Base-by-base conservation (phyloP, 1,140 invertebrate species). In the Temnothorax longispinosus region DNA sequence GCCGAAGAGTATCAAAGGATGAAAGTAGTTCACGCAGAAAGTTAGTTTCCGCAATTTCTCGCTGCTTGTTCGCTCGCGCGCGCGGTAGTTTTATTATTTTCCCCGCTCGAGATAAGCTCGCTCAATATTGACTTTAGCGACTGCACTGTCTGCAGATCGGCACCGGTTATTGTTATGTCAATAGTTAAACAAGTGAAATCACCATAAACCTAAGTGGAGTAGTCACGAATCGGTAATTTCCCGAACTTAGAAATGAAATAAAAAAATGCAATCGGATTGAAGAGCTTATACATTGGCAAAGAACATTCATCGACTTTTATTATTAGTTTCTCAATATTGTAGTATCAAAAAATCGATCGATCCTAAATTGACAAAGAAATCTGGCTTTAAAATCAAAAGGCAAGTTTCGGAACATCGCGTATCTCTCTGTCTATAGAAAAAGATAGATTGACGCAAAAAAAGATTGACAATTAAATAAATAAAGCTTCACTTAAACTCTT, bases 41-140 rank as follows among this genome's bases (percentile, higher is more conserved):
- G 41, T 74, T 74, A 82, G 18, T 21, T 74, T 38, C 11, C 44
- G 52, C 52, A 56, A 35, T 74, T 82, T 74, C 41, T 50, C 18
- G 3, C 38, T 13, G 32, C 47, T 41, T 54, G 60, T 21, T 64
- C 15, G 27, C 58, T 64, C 27, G 27, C 18, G 65, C 44, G 21
- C 32, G 56, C 41, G n/a, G 27, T 47, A 69, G 50, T 80, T 60
- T 54, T 80, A 47, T 67, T 84, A 56, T 71, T 71, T 71, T 15
- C 47, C 47, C 21, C n/a, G 21, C 7, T 21, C 41, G 67, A 58
- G 27, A 82, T 72, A 82, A 74, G 41, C 54, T 50, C 41, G 41
- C 18, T 50, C 69, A 60, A 75, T 75, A 62, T 62, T 60, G 54
- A 75, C 27, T 41, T 21, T n/a, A 54, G 38, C 11, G 32, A 13